Base-by-base conservation (phyloP, 2,888 invertebrate genomes). In the Pasiphila rectangulata region DNA sequence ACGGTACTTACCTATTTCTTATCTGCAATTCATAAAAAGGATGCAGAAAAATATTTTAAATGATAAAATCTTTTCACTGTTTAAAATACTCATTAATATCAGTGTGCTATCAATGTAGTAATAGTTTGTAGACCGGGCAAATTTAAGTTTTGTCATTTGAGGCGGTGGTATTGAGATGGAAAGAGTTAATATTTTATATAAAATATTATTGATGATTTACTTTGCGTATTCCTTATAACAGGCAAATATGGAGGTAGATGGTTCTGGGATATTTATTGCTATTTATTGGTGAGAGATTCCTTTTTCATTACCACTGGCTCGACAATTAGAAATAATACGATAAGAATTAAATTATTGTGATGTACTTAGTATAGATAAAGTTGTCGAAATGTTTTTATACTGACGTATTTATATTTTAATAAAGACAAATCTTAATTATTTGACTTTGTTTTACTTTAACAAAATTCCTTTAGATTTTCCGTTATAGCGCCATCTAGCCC, bases 271-370 rank as follows among this genome's bases (percentile, higher is more conserved):
- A 4, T 32, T 17, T 6, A 4, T 21, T 4, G n/a, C n/a, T n/a
- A n/a, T n/a, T n/a, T n/a, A 12, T 12, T 12, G 30, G 37, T 43
- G 12, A 30, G 29, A 45, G 44, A 19, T 38, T 38, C 21, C 2
- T 17, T 46, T 55, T 52, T 72, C 82, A 83, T 73, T 65, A 85
- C 84, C 80, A 69, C 77, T 80, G 74, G 83, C 85, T 86, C 85
- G 85, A 84, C 56, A 63, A 32, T 61, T 24, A 32, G 19, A 24
- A 15, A 32, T 46, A 41, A 23, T n/a, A n/a, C n/a, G n/a, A 4
- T 23, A 35, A 25, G 7, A 34, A 15, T 24, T 38, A 34, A 25
- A 15, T 12, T 36, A 29, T 9, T 23, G 21, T 17, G 30, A 38
- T 13, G 21, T 21, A 21, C 21, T 21, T 21, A 4, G 16, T 30